Base-by-base conservation (phyloP, 2,797 vertebrate species). In the Eulemur rubriventer region DNA sequence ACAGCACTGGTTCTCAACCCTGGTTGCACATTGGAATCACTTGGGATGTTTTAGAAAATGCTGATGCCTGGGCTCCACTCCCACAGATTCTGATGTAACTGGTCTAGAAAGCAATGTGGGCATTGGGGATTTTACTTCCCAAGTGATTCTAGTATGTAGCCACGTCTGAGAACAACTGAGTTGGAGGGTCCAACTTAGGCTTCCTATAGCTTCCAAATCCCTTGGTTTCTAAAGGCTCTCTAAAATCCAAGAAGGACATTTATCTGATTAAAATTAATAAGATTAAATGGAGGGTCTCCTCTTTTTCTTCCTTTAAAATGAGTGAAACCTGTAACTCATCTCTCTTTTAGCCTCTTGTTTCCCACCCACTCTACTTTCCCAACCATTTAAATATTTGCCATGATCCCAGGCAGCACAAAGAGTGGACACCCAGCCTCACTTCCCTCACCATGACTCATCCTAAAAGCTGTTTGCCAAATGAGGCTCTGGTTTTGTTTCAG, bases 401-500 rank as follows among this genome's bases (percentile, higher is more conserved):
- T 78, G 73, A 87, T 96, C 59, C 16, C 79, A 96, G 75, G 83
- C 89, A 93, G 89, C 81, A 96, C 79, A 96, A 96, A 95, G 85
- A 96, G 73, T 97, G 97, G 97, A 97, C 95, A 96, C 79, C 79
- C 96, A 97, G 86, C 83, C 38, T 65, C 41, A 87, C 30, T 96
- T 96, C 33, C n/a, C 73, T 95, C 69, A 67, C 55, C 30, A 67
- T 98, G 97, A 97, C 92, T 98, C 97, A 97, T 97, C 94, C 70
- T 91, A 69, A 96, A 95, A 88, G 89, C 95, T 91, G 43, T 94
- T 95, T 96, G 94, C 83, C 3, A 14, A 97, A 92, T 73, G 93
- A 89, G 80, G 76, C 92, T 97, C 79, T 93, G 86, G 69, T 93
- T 97, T 96, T 97, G 96, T 97, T 97, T 97, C 91, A 96, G 76